These are phyloP conservation scores for Nycticryphes semicollaris DNA, from an alignment of 2,113 vertebrate species.

Conservation along the genomic window DNA sequence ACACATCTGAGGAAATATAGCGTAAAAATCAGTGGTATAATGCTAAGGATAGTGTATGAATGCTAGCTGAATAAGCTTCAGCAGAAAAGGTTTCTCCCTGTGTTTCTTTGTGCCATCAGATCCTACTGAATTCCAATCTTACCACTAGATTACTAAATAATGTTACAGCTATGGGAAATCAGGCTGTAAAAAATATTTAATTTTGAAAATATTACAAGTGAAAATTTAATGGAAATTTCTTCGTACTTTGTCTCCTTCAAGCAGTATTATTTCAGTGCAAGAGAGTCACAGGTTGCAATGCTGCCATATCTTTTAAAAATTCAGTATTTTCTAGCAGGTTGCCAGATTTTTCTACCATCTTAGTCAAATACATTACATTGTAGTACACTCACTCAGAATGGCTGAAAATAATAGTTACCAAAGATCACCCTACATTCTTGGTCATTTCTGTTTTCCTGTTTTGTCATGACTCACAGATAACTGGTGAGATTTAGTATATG, in stretches of 20 bases:
- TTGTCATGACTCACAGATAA: conserved; percentile 73
- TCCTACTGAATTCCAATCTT: neutral
- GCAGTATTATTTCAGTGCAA: neutral
- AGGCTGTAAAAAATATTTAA: neutral
- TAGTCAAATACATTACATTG: conserved; percentile 65
- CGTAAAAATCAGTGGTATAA: neutral
- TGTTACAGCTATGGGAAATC: neutral
- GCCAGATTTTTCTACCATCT: neutral
- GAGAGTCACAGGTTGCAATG: neutral
- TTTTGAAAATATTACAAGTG: neutral
- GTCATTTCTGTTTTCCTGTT: conserved; percentile 78
- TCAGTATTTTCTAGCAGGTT: neutral
- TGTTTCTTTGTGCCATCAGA: neutral
- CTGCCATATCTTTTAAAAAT: neutral
- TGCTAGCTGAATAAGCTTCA: neutral
- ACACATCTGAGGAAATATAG: neutral
- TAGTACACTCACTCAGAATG: conserved; percentile 85
- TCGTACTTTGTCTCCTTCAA: neutral
- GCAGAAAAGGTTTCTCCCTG: neutral
- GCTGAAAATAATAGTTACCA: conserved; percentile 76
- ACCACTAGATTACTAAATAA: neutral
- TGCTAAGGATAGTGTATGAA: neutral
- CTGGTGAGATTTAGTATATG: conserved; percentile 72
- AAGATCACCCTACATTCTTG: conserved; percentile 75
- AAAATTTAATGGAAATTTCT: neutral